A percentile compares a stretch with the other conserved stretches of the same genome.
Evolutionary conservation across 2,113 vertebrate genomes (phyloP).

Genomic region (Tylochromis polylepis): DNA sequence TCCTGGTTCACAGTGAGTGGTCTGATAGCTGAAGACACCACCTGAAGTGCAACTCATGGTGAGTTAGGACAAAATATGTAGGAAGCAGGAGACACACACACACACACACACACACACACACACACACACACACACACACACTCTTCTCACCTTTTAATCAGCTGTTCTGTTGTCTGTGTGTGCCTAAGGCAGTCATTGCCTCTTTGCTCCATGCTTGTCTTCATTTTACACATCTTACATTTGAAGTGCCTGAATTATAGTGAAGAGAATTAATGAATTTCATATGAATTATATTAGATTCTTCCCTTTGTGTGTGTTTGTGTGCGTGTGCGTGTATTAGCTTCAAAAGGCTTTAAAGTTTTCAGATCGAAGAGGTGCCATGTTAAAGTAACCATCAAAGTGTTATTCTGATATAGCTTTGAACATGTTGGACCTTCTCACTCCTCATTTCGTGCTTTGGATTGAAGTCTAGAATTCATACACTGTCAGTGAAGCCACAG

Average conservation of each 20-base stretch:
- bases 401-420: not conserved
- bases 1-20: not conserved
- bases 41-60: slow-evolving; percentile 1
- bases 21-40: not conserved
- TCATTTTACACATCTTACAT: not conserved
- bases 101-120: not conserved
- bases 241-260: not conserved
- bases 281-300: not conserved
- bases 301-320: not conserved
- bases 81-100: too few relatives aligned
- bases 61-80: slow-evolving; percentile 16
- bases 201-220: not conserved
- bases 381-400: not conserved
- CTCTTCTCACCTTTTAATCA: not conserved
- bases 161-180: not conserved
- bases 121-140: not conserved
- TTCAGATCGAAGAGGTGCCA: not conserved
- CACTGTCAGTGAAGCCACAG: not conserved
- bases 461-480: not conserved
- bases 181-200: not conserved
- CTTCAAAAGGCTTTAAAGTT: not conserved
- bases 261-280: not conserved
- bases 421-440: not conserved
- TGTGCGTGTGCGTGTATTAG: not conserved
- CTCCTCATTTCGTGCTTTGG: not conserved